A percentile compares a stretch with the other conserved stretches of the same genome.
These are phyloP conservation scores for Pitta sordida DNA, from an alignment of 2,113 vertebrate species.

Conservation along the genomic window DNA sequence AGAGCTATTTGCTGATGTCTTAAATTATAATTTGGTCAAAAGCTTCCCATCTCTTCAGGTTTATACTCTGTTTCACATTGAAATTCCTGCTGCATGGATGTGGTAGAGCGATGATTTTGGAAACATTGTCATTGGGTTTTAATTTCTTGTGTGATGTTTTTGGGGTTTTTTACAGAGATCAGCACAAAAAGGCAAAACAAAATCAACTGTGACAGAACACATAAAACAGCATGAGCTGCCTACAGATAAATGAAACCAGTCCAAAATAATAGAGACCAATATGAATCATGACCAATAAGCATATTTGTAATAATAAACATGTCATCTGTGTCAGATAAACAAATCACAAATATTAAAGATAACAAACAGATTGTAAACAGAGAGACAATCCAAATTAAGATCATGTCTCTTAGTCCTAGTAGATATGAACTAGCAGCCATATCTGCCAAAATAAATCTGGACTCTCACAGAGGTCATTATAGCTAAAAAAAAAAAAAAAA, in stretches of 20 bases:
- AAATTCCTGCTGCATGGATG: conserved; percentile 17
- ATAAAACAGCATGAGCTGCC: conserved; percentile 50
- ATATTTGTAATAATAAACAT: conserved; percentile 50
- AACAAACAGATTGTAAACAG: conserved; percentile 18
- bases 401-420: background rate
- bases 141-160: background rate
- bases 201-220: conserved; percentile 45
- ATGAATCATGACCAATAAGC: conserved; percentile 46
- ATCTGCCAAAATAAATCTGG: conserved; percentile 24
- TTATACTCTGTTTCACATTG: background rate
- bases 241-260: conserved; percentile 39
- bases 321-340: conserved; percentile 45
- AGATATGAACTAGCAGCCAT: conserved; percentile 21
- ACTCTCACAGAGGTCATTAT: background rate
- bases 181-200: conserved; percentile 48
- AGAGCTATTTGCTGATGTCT: background rate
- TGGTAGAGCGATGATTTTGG: background rate
- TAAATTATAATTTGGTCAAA: conserved; percentile 29
- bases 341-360: conserved; percentile 46
- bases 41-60: conserved; percentile 17
- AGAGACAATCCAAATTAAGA: conserved; percentile 32
- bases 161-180: conserved; percentile 3
- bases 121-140: conserved; percentile 3
- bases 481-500: background rate
- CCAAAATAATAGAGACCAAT: conserved; percentile 14